Percentiles rank a stretch among this genome's conserved stretches.
These are phyloP conservation scores for Callospermophilus lateralis DNA, from an alignment of 2,113 vertebrate genomes.

Conservation along the genomic window DNA sequence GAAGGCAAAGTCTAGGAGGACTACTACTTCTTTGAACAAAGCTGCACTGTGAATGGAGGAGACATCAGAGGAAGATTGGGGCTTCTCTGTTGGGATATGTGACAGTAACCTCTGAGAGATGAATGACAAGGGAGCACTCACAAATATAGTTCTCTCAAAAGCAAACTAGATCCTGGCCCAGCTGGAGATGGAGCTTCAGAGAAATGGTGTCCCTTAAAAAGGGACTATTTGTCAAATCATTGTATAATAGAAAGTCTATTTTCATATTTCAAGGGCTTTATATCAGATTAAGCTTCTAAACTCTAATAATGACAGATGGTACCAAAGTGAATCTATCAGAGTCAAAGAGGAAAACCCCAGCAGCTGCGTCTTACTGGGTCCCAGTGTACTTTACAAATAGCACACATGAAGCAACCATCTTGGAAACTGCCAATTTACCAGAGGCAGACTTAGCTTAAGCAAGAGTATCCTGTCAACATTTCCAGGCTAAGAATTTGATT, in stretches of 20 bases:
- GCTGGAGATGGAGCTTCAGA: not conserved
- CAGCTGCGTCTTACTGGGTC: not conserved
- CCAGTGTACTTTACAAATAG: not conserved
- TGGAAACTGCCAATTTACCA: not conserved
- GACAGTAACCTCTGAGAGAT: not conserved
- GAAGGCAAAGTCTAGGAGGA: not conserved
- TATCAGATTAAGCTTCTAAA: slow-evolving; percentile 41
- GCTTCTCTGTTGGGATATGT: not conserved
- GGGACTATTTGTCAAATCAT: not conserved
- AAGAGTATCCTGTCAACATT: not conserved
- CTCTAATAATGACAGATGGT: not conserved
- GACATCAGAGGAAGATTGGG: not conserved
- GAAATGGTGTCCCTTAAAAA: slow-evolving; percentile 8
- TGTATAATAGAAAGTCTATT: slow-evolving; percentile 30
- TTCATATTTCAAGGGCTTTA: slow-evolving; percentile 27
- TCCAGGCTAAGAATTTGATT: not conserved
- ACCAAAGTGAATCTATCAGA: not conserved
- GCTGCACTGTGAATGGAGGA: not conserved
- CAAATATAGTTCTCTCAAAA: slow-evolving; percentile 54
- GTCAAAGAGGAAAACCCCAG: not conserved
- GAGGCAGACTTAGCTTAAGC: not conserved
- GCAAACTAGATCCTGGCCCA: not conserved
- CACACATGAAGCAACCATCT: not conserved
- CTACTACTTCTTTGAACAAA: slow-evolving; percentile 19
- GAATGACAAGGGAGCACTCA: not conserved